phyloP scores from a whole-genome alignment of 2,113 vertebrate species.

The Seriola dumerili region DNA sequence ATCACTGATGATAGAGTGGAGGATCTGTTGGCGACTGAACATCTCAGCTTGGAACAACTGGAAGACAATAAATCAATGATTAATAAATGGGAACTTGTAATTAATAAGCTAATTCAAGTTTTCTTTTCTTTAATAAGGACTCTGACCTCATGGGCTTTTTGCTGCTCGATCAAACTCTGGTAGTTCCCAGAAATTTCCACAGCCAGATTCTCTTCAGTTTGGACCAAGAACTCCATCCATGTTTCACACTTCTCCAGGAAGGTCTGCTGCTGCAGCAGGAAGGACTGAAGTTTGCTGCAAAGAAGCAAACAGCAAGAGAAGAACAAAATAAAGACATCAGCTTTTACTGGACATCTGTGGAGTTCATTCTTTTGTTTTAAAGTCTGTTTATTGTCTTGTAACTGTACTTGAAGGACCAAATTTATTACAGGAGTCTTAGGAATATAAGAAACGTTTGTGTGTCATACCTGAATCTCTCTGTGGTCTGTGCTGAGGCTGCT shows the following conservation, averaged over 20 bases:
- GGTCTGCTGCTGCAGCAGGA: slow-evolving; percentile 95
- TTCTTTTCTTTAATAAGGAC: not conserved
- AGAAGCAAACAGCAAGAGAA: not conserved
- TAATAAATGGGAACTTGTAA: not conserved
- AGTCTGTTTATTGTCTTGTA: not conserved
- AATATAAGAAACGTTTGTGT: not conserved
- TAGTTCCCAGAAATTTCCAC: slow-evolving; percentile 97
- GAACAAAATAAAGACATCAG: not conserved
- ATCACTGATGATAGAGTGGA: slow-evolving; percentile 96
- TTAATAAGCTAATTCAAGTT: not conserved
- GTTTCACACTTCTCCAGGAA: slow-evolving; percentile 99
- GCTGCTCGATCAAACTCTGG: slow-evolving; percentile 93
- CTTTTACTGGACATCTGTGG: not conserved
- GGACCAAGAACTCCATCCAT: slow-evolving; percentile 98
- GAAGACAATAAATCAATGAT: not conserved
- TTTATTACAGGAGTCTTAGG: not conserved
- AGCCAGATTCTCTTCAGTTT: slow-evolving; percentile 94
- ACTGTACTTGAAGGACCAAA: not conserved
- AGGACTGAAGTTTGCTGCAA: slow-evolving; percentile 95
- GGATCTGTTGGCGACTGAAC: slow-evolving; percentile 98
- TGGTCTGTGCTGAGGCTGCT: slow-evolving; percentile 90
- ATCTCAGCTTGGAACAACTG: slow-evolving; percentile 99
- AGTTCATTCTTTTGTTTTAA: not conserved
- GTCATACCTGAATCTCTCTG: slow-evolving; percentile 94
- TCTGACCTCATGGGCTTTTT: slow-evolving; percentile 93